phyloP scores from a whole-genome alignment of 2,797 vertebrate genomes.

The Novumbra hubbsi region DNA sequence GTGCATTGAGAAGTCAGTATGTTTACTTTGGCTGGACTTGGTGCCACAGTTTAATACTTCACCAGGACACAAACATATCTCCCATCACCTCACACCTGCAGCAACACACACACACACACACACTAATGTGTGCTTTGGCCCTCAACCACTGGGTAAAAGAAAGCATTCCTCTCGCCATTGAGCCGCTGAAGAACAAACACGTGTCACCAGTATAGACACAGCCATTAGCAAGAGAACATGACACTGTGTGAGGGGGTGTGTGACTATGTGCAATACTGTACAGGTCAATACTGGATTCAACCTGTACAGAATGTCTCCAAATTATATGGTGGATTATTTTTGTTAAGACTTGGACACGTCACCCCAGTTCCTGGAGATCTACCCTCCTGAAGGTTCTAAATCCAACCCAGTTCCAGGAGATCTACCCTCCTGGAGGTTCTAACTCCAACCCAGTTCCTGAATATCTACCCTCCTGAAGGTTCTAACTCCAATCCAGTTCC shows the following conservation, averaged over 20 bases:
- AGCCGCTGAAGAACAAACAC: background rate
- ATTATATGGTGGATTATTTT: background rate
- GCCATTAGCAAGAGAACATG: background rate
- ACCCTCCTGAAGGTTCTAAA: too few species aligned
- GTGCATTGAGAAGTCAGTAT: background rate
- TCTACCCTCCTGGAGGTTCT: too few species aligned
- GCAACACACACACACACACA: conserved; percentile 3
- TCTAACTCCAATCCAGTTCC: background rate
- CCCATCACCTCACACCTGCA: background rate
- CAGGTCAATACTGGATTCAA: background rate
- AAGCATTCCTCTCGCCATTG: conserved; percentile 13
- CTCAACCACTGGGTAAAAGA: conserved; percentile 9
- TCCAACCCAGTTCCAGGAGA: too few species aligned
- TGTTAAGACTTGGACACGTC: background rate
- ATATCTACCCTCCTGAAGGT: too few species aligned
- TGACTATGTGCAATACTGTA: too few species aligned
- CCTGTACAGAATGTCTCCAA: background rate
- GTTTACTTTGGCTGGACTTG: conserved; percentile 6
- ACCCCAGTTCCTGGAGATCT: too few species aligned
- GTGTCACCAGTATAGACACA: background rate
- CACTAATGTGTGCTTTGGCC: conserved; percentile 5
- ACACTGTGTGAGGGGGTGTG: too few species aligned
- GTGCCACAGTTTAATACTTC: conserved; percentile 6
- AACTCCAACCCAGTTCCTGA: too few species aligned
- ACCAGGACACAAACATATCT: background rate